Evolutionary conservation across 2,113 vertebrate genomes (phyloP).

Genomic region (Sorex fumeus): DNA sequence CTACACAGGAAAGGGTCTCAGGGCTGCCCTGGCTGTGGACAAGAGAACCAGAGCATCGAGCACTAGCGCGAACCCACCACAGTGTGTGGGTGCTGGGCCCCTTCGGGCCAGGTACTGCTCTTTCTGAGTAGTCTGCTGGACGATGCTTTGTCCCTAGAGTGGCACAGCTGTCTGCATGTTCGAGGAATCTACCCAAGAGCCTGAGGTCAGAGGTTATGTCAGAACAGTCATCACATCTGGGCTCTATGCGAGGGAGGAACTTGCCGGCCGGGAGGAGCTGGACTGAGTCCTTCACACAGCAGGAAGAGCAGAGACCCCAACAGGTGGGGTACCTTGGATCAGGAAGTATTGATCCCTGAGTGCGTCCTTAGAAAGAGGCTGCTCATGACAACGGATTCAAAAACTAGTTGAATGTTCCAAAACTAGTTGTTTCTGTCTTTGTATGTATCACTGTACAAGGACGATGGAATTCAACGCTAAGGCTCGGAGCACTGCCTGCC

Average conservation of each 20-base stretch:
- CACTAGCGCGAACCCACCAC: no score
- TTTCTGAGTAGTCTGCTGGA: no score
- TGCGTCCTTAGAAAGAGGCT: not conserved
- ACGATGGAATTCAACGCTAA: no score
- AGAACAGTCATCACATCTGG: not conserved
- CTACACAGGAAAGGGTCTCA: not conserved
- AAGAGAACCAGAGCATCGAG: not conserved
- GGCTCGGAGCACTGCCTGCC: not conserved
- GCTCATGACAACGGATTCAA: no score
- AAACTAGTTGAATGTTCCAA: not conserved
- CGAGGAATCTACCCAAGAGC: not conserved
- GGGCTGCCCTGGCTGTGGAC: not conserved
- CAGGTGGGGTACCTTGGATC: not conserved
- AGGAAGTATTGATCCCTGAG: not conserved
- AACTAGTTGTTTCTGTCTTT: not conserved
- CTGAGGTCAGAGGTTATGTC: not conserved
- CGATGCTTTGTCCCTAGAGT: not conserved
- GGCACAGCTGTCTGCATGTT: no score
- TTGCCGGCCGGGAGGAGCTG: not conserved
- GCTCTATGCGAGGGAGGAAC: not conserved
- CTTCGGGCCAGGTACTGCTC: not conserved
- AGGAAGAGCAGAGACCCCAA: not conserved
- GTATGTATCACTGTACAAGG: no score
- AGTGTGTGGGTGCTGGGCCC: not conserved
- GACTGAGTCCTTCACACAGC: not conserved